Evolutionary conservation across 1,140 invertebrate genomes (phyloP), one percentile per base, ranked within the genome.

Genomic region (Eufriesea mexicana): DNA sequence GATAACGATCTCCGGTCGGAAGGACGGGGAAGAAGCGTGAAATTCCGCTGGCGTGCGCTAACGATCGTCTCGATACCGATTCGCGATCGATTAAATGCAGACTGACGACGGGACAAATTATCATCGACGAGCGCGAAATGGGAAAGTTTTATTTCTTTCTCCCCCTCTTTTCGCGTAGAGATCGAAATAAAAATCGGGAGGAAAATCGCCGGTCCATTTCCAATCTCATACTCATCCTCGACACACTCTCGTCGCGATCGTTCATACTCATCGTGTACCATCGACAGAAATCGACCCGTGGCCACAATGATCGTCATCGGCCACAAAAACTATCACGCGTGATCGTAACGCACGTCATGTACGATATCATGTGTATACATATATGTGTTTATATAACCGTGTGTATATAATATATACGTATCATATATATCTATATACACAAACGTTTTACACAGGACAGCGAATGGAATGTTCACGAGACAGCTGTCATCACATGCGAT

Each of bases 401-500:
- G 47, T 66, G 18, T 62, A 79, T 66, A 9, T 82, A 61, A 66
- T 51, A 67, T 47, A 54, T 54, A 42, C 42, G 68, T 74, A 85
- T 68, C 35, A 61, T 82, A 66, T 71, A 35, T 75, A 75, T 82
- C 54, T 71, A 55, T 74, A 81, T 67, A 77, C 72, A 74, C 66
- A 64, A 84, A 85, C 83, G 86, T 89, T 86, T 82, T 84, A 85
- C 87, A 88, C 86, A 83, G 86, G 79, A 88, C 80, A 89, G 72
- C 79, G 86, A 74, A 89, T 87, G 84, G 87, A 89, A 90, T 91
- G 90, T 90, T 90, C 86, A 89, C 89, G 84, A 87, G 90, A 89
- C 89, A 86, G 83, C 87, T 85, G 85, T 86, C 79, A 82, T 89
- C 84, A 86, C 87, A 86, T 73, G 87, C 81, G 84, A 89, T 86